These are phyloP conservation scores for Phoeniculus purpureus DNA, from an alignment of 2,797 vertebrate genomes.

Conservation along the genomic window DNA sequence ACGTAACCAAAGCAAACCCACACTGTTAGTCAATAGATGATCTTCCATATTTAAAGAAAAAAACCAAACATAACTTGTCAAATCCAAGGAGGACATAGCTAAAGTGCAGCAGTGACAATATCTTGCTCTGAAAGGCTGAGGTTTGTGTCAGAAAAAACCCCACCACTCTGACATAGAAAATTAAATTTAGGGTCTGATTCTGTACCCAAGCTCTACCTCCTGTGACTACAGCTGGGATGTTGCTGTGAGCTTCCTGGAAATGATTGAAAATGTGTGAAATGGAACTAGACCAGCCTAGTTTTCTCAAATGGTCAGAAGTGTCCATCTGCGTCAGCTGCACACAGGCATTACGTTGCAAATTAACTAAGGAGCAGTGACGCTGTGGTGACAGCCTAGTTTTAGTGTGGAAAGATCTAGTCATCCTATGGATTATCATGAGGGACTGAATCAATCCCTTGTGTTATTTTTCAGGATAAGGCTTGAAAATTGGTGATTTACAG, in stretches of 20 bases:
- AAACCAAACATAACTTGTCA: not conserved
- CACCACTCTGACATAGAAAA: not conserved
- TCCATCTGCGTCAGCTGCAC: not conserved
- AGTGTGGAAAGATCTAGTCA: not conserved
- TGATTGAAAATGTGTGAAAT: not conserved
- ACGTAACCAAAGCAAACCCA: not conserved
- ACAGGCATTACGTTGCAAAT: not conserved
- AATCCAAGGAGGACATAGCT: not conserved
- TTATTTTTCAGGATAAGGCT: not conserved
- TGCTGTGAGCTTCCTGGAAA: constrained; percentile 16
- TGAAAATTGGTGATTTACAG: not conserved
- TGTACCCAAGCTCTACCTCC: not conserved
- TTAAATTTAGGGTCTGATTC: constrained; percentile 6
- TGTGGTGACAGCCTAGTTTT: not conserved
- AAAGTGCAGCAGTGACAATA: not conserved
- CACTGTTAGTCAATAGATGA: not conserved
- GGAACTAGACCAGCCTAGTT: not conserved
- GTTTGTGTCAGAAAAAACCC: not conserved
- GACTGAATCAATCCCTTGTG: not conserved
- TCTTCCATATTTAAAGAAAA: constrained; percentile 26
- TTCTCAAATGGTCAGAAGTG: not conserved
- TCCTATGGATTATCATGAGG: not conserved
- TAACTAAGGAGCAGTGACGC: not conserved
- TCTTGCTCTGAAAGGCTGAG: not conserved
- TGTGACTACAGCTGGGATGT: not conserved